Percentiles rank a stretch among this genome's conserved stretches.
Evolutionary conservation across 2,888 invertebrate species (phyloP).

Genomic region (Timema cristinae): DNA sequence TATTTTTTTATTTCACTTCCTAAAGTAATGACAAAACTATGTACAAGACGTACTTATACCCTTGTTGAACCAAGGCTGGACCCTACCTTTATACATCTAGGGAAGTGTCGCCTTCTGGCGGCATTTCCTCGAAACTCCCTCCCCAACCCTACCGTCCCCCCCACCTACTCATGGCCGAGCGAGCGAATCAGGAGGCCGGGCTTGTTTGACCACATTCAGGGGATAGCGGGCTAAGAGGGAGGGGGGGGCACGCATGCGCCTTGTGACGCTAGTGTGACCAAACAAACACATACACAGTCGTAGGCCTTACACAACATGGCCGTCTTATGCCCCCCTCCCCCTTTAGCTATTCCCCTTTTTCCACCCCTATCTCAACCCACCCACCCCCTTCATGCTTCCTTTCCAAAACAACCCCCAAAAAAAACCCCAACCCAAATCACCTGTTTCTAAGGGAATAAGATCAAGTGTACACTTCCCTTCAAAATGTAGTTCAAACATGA

Average conservation of each 20-base stretch:
- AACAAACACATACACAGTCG: conserved; percentile 12
- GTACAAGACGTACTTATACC: no score
- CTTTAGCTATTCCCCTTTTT: neutral
- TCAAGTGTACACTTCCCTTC: conserved; percentile 8
- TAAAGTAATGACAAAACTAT: no score
- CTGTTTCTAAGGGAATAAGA: conserved; percentile 16
- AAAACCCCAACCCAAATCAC: neutral
- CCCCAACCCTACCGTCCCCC: neutral
- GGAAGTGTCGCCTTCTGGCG: conserved; percentile 14
- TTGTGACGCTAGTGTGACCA: neutral
- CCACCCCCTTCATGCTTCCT: neutral
- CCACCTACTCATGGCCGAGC: neutral
- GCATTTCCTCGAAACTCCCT: conserved; percentile 9
- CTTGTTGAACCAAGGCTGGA: neutral
- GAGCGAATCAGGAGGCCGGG: conserved; percentile 16
- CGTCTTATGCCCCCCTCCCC: neutral
- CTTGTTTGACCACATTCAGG: conserved; percentile 1
- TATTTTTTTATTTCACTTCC: no score
- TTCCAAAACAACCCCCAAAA: neutral
- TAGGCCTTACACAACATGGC: conserved; percentile 4
- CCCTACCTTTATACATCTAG: neutral
- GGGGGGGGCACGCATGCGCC: neutral
- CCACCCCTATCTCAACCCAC: neutral
- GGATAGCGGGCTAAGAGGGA: no score
- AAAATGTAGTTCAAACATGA: neutral